Evolutionary conservation across 2,888 invertebrate species (phyloP).

Genomic region (Mamestra brassicae): DNA sequence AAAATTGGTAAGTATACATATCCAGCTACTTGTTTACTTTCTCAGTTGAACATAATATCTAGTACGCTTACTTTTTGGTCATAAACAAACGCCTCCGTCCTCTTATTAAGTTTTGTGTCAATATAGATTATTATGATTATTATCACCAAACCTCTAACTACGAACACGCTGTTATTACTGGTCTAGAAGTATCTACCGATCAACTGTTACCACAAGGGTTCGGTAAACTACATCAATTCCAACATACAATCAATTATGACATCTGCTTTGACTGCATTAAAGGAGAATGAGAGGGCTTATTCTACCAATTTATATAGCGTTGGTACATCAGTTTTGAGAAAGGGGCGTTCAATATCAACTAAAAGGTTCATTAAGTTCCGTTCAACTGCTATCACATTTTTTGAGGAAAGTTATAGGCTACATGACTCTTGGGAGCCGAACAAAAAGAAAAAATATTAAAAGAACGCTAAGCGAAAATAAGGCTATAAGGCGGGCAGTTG

Average conservation of each 20-base stretch:
- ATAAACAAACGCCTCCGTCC: not conserved
- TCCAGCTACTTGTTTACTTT: not conserved
- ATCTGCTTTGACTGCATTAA: not conserved
- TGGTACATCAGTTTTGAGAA: not conserved
- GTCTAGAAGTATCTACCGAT: not conserved
- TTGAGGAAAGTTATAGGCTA: not conserved
- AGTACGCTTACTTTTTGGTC: not conserved
- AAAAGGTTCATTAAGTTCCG: conserved; percentile 11
- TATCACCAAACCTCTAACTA: not conserved
- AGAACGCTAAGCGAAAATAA: too few relatives aligned
- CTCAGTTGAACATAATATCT: not conserved
- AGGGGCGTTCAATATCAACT: not conserved
- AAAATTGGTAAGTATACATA: not conserved
- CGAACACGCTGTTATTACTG: not conserved
- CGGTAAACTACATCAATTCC: conserved; percentile 17
- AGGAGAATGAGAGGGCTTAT: not conserved
- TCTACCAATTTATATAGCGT: conserved; percentile 9
- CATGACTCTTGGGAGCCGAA: too few relatives aligned
- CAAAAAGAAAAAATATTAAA: too few relatives aligned
- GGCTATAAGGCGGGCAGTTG: too few relatives aligned
- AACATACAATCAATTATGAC: not conserved
- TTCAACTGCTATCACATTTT: not conserved
- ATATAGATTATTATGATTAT: too few relatives aligned
- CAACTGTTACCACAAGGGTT: conserved; percentile 8
- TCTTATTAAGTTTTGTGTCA: not conserved